phyloP scores from a whole-genome alignment of 2,113 vertebrate species.

The Prionailurus viverrinus region DNA sequence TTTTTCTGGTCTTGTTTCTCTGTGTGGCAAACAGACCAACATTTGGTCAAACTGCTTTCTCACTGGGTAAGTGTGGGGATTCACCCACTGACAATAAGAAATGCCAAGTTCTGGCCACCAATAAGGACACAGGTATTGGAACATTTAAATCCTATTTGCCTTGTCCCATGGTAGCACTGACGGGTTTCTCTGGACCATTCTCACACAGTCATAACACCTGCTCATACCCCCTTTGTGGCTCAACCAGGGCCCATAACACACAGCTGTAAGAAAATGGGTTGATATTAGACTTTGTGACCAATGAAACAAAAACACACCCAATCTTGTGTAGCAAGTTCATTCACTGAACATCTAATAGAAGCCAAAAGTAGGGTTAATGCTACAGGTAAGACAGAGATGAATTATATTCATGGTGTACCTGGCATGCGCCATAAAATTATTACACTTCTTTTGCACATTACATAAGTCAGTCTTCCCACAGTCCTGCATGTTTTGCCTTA shows the following conservation, averaged over 20 bases:
- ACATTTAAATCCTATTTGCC: not conserved
- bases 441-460: not conserved
- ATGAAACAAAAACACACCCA: not conserved
- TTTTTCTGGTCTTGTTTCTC: not conserved
- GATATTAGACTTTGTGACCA: not conserved
- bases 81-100: not conserved
- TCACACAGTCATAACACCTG: not conserved
- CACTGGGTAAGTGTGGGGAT: not conserved
- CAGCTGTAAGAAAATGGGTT: not conserved
- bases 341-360: not conserved
- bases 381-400: not conserved
- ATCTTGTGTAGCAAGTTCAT: not conserved
- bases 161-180: not conserved
- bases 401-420: rapidly evolving
- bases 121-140: not conserved
- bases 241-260: not conserved
- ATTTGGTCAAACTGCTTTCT: not conserved
- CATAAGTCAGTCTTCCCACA: not conserved
- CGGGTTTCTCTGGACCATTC: not conserved
- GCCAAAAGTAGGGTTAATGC: not conserved
- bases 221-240: not conserved
- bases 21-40: not conserved
- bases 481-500: not conserved
- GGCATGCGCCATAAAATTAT: not conserved
- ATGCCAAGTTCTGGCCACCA: not conserved